Conservation (phyloP, 2,113 vertebrate genomes). For the Corythoichthys haematopterus region DNA sequence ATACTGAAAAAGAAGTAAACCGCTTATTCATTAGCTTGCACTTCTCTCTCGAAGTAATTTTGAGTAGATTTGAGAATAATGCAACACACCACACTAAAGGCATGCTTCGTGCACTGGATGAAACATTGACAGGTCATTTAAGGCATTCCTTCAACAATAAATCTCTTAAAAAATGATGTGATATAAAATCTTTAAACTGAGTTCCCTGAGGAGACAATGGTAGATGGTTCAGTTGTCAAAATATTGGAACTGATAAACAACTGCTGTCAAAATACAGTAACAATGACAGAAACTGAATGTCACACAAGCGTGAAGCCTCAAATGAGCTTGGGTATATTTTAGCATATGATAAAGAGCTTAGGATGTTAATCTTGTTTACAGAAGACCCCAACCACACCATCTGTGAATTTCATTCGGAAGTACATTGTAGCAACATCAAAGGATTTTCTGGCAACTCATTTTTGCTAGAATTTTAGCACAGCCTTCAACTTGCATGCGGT, state of each 20-base stretch:
- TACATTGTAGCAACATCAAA: slow-evolving; percentile 27
- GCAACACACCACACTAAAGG: not conserved
- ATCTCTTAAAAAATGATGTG: not conserved
- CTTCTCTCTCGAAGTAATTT: no score
- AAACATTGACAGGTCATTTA: not conserved
- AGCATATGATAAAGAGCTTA: slow-evolving; percentile 38
- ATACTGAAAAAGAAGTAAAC: no score
- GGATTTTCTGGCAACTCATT: not conserved
- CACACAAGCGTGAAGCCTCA: slow-evolving; percentile 52
- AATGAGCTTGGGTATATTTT: slow-evolving; percentile 50
- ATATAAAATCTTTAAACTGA: slow-evolving; percentile 24
- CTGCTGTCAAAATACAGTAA: slow-evolving; percentile 54
- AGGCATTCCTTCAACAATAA: slow-evolving; percentile 8
- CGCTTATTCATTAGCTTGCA: no score
- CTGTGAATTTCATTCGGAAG: slow-evolving; percentile 25
- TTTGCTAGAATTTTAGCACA: not conserved
- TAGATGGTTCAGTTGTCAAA: slow-evolving; percentile 54
- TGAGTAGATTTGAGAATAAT: no score
- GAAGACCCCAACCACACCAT: slow-evolving; percentile 16
- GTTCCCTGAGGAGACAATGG: slow-evolving; percentile 23
- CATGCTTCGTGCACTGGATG: not conserved
- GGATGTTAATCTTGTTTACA: slow-evolving; percentile 64
- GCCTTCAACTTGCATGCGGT: not conserved
- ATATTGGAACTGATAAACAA: slow-evolving; percentile 59
- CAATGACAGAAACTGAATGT: slow-evolving; percentile 23